Base-by-base conservation (phyloP, 2,113 vertebrate species). In the Tonatia bakeri region DNA sequence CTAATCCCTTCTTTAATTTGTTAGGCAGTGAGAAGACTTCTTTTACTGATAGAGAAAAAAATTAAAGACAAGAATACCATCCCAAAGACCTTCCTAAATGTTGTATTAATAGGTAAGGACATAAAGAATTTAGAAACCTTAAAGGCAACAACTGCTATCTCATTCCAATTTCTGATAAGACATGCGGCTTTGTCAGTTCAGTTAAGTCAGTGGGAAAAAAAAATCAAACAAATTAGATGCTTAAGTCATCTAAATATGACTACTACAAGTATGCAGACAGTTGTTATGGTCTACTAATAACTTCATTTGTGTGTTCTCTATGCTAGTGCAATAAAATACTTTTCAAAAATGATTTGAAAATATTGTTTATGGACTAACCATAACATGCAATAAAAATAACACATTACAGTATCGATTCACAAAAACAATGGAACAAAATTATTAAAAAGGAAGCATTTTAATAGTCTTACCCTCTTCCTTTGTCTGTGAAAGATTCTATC, bases 401-500 rank as follows among this genome's bases (percentile, higher is more conserved):
- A 81, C 17, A 67, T 7, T 65, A 5, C 79, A 43, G 59, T 36
- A 84, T 33, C 6, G 90, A 79, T 19, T 91, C 50, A 81, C 15
- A 92, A 95, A 95, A 93, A 81, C 22, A 36, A 92, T 16, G 1
- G 8, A 95, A 88, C 11, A 75, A 47, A 88, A 94, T 75, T 43
- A 83, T 80, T 87, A 65, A 89, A 87, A 92, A 45, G 26, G 36
- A 95, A 82, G 43, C 31, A 65, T 84, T 86, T 90, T 83, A 91
- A 64, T 22, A 94, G 50, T 96, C 98, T 88, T 96, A 99, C 99
- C 99, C 99, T 98, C 98, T 99, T 89, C 99, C 99, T 97, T 96
- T 99, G 98, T 99, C 99, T 0, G 98, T 99, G n/a, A 99, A 98
- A 97, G 99, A 99, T 97, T 99, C 99, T 3, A 99, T 99, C 59